phyloP scores from a whole-genome alignment of 1,140 invertebrate genomes.

The Conopomorpha cramerella region DNA sequence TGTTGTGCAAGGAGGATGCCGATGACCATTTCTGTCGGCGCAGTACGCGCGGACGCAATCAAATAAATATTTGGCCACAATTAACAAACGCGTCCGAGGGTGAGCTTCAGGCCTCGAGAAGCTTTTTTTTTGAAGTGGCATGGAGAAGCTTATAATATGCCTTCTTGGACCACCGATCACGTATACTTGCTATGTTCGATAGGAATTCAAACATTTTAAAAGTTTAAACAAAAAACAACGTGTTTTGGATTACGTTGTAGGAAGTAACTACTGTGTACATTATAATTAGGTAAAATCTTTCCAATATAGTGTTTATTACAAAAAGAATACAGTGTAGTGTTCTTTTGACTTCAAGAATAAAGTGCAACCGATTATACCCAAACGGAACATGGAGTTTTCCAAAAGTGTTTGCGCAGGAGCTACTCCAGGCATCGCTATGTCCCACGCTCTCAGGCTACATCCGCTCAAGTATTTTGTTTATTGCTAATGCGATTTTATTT shows the following conservation, averaged over 20 bases:
- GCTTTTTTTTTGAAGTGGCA: constrained; percentile 15
- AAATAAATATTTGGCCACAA: constrained; percentile 62
- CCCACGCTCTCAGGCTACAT: constrained; percentile 49
- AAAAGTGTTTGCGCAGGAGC: not conserved
- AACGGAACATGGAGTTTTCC: not conserved
- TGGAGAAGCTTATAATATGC: constrained; percentile 17
- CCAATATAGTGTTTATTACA: not conserved
- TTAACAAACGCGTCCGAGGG: constrained; percentile 58
- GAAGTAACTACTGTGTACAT: not conserved
- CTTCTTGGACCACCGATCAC: no score
- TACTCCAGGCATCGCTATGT: constrained; percentile 30
- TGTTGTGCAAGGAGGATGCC: constrained; percentile 38
- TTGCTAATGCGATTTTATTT: constrained; percentile 61
- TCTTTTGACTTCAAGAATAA: no score
- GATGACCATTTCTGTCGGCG: constrained; percentile 57
- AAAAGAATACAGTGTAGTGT: not conserved
- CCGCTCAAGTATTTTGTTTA: constrained; percentile 61
- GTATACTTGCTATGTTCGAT: no score
- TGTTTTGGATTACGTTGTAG: not conserved
- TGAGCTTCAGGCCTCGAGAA: constrained; percentile 49
- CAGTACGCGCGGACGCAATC: constrained; percentile 53
- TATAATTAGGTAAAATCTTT: not conserved
- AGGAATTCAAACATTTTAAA: no score
- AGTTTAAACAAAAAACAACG: not conserved
- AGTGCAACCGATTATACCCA: not conserved